Percentiles rank a stretch among this genome's conserved stretches.
Evolutionary conservation across 2,797 vertebrate genomes (phyloP).

Genomic region (Salarias fasciatus): DNA sequence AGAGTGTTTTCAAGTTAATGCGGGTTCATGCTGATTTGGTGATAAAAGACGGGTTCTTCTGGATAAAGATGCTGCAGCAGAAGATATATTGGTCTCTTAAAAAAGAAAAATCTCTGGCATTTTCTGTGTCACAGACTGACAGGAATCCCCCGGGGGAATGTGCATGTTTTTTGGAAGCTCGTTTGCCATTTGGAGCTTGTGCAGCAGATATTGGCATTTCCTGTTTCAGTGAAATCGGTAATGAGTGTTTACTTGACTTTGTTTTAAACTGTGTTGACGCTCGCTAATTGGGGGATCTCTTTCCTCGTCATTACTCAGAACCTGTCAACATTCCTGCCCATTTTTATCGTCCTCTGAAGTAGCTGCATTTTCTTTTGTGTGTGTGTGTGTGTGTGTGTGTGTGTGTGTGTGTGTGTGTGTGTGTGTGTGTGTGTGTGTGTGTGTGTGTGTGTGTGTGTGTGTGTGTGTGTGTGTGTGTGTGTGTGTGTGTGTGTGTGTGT

Average conservation of each 20-base stretch:
- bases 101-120: neutral
- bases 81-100: slow-evolving; percentile 15
- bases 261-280: slow-evolving; percentile 41
- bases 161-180: slow-evolving; percentile 28
- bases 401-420: too few relatives aligned
- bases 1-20: slow-evolving; percentile 37
- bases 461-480: too few relatives aligned
- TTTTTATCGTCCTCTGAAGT: slow-evolving; percentile 25
- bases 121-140: slow-evolving; percentile 32
- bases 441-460: too few relatives aligned
- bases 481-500: too few relatives aligned
- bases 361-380: slow-evolving; percentile 8
- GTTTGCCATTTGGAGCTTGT: slow-evolving; percentile 41
- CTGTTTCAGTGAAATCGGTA: slow-evolving; percentile 67
- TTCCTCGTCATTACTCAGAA: slow-evolving; percentile 11
- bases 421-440: too few relatives aligned
- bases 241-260: slow-evolving; percentile 69
- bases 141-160: slow-evolving; percentile 23
- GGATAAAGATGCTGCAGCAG: slow-evolving; percentile 1
- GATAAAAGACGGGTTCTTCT: slow-evolving; percentile 18
- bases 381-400: too few relatives aligned
- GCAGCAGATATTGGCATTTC: slow-evolving; percentile 68
- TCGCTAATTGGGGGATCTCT: slow-evolving; percentile 62
- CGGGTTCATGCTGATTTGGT: slow-evolving; percentile 6
- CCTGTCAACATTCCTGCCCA: slow-evolving; percentile 26